Evolutionary conservation across 1,140 invertebrate genomes (phyloP).

Genomic region (Harlomillsia oculata): DNA sequence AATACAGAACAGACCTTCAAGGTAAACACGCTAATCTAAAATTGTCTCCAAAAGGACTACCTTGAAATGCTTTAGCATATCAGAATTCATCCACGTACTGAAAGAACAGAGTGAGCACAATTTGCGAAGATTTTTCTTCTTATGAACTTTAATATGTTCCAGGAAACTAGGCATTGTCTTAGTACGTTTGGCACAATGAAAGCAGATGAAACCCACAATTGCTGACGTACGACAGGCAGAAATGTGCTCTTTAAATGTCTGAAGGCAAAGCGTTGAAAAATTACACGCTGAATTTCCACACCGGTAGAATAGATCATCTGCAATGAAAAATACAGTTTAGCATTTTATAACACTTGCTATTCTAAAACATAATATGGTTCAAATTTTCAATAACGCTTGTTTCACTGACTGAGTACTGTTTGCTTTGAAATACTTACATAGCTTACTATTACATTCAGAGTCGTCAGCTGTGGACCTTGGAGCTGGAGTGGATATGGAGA

Average conservation of each 20-base stretch:
- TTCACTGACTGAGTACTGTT: too few species aligned
- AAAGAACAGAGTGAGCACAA: slow-evolving; percentile 46
- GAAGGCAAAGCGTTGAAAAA: slow-evolving; percentile 37
- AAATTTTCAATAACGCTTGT: too few species aligned
- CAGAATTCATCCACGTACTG: slow-evolving; percentile 42
- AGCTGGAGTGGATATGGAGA: neutral
- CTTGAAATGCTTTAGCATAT: slow-evolving; percentile 48
- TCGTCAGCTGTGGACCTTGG: neutral
- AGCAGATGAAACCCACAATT: slow-evolving; percentile 41
- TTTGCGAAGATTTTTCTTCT: slow-evolving; percentile 45
- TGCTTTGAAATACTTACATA: too few species aligned
- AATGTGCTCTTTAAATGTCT: slow-evolving; percentile 44
- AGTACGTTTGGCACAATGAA: slow-evolving; percentile 45
- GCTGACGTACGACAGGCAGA: slow-evolving; percentile 40
- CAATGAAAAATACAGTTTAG: neutral
- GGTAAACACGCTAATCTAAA: slow-evolving; percentile 36
- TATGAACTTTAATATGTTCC: slow-evolving; percentile 45
- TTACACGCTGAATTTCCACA: slow-evolving; percentile 45
- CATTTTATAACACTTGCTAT: slow-evolving; percentile 30
- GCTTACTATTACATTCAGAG: neutral
- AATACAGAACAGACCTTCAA: neutral
- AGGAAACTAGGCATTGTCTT: slow-evolving; percentile 40
- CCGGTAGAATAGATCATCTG: slow-evolving; percentile 43
- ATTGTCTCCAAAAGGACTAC: slow-evolving; percentile 40
- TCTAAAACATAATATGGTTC: too few species aligned